Evolutionary conservation across 2,888 invertebrate genomes (phyloP).

Genomic region (Deilephila elpenor): DNA sequence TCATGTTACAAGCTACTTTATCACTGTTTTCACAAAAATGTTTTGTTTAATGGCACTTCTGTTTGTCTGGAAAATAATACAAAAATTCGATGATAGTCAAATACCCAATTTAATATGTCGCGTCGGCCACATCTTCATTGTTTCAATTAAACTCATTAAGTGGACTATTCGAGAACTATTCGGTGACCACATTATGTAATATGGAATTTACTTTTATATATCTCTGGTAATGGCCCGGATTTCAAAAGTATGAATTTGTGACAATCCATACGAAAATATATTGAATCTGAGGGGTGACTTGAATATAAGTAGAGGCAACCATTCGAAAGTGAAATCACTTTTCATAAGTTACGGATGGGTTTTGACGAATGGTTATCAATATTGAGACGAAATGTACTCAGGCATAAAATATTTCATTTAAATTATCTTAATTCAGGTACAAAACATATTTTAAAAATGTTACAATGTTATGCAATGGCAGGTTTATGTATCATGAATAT

Average conservation of each 20-base stretch:
- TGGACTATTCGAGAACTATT: constrained; percentile 37
- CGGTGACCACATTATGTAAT: constrained; percentile 1
- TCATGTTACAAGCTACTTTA: no score
- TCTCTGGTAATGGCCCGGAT: not conserved
- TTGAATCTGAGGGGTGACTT: not conserved
- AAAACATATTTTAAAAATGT: no score
- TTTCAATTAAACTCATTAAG: constrained; percentile 37
- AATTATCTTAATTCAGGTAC: no score
- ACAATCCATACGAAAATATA: not conserved
- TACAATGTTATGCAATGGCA: no score
- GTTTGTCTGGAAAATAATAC: no score
- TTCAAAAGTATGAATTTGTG: not conserved
- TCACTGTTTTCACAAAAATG: no score
- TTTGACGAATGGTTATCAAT: not conserved
- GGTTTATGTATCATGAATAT: no score
- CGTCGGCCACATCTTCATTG: constrained; percentile 29
- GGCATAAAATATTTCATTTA: not conserved
- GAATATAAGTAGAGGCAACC: not conserved
- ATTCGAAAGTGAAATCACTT: not conserved
- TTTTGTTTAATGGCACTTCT: no score
- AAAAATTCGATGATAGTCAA: no score
- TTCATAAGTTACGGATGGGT: not conserved
- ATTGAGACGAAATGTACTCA: not conserved
- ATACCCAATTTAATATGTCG: constrained; percentile 15
- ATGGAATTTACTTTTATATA: not conserved